These are phyloP conservation scores for Pungitius pungitius DNA, from an alignment of 2,113 vertebrate species.

Conservation along the genomic window DNA sequence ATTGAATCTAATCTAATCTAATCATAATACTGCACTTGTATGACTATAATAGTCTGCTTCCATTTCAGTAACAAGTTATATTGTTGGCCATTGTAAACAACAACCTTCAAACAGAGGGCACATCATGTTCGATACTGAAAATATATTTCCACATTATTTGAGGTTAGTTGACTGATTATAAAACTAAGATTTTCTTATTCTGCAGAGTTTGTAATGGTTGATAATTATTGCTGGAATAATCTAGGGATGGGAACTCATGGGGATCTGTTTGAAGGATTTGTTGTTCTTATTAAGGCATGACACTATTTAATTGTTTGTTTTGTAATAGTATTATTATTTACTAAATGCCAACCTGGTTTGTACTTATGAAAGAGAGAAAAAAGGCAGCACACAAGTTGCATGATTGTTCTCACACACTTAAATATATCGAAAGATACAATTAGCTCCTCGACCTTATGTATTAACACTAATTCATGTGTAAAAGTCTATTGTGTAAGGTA, in stretches of 20 bases:
- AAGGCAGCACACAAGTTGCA: not conserved
- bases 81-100: not conserved
- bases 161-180: not conserved
- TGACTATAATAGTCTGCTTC: not conserved
- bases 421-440: conserved; percentile 11
- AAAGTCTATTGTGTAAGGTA: conserved; percentile 33
- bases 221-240: conserved; percentile 10
- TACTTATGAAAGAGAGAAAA: conserved; percentile 12
- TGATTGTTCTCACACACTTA: conserved; percentile 20
- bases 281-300: not conserved
- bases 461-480: conserved; percentile 24
- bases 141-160: not conserved
- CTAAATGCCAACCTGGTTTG: not conserved
- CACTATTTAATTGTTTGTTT: not conserved
- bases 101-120: not conserved
- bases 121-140: not conserved
- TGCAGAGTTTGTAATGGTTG: not conserved
- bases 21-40: too few species aligned
- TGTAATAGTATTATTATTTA: not conserved
- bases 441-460: conserved; percentile 21
- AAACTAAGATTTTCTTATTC: not conserved
- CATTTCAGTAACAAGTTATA: not conserved
- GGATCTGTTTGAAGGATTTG: not conserved
- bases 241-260: not conserved
- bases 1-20: too few species aligned